These are phyloP conservation scores for Pegoplata infirma DNA, from an alignment of 2,888 invertebrate genomes.

Conservation along the genomic window DNA sequence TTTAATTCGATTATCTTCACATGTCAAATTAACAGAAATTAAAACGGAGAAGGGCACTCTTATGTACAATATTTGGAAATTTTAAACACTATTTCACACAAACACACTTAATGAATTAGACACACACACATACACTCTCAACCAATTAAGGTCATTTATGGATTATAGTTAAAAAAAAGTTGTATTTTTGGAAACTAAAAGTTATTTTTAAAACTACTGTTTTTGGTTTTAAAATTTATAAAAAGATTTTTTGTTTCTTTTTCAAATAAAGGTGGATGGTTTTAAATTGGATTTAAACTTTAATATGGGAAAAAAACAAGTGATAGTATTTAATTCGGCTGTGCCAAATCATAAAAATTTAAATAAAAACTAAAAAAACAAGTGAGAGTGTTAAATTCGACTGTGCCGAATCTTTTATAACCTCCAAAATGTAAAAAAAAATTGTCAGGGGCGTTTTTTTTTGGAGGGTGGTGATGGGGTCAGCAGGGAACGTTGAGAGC, in stretches of 20 bases:
- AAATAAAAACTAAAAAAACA: too few relatives aligned
- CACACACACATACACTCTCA: neutral
- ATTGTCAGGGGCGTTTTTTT: too few relatives aligned
- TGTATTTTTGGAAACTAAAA: neutral
- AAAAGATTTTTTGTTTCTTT: too few relatives aligned
- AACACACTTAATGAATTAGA: neutral
- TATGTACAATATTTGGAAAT: constrained; percentile 6
- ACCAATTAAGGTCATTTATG: constrained; percentile 17
- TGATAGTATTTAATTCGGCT: too few relatives aligned
- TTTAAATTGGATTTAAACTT: too few relatives aligned
- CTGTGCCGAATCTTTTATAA: too few relatives aligned
- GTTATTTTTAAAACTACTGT: neutral
- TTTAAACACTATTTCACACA: neutral
- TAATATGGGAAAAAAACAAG: too few relatives aligned
- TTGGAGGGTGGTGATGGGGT: too few relatives aligned
- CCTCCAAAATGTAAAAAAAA: too few relatives aligned
- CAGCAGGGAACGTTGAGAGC: too few relatives aligned
- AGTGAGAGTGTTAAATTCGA: too few relatives aligned
- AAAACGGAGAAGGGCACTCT: constrained; percentile 37
- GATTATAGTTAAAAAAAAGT: neutral
- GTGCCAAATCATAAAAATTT: too few relatives aligned
- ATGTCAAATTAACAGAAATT: constrained; percentile 62
- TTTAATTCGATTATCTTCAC: constrained; percentile 63
- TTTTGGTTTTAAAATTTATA: neutral
- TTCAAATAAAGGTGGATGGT: neutral